Base-by-base conservation (phyloP, 37 sponge, comb jelly and placozoan genomes). In the Ianthella basta region DNA sequence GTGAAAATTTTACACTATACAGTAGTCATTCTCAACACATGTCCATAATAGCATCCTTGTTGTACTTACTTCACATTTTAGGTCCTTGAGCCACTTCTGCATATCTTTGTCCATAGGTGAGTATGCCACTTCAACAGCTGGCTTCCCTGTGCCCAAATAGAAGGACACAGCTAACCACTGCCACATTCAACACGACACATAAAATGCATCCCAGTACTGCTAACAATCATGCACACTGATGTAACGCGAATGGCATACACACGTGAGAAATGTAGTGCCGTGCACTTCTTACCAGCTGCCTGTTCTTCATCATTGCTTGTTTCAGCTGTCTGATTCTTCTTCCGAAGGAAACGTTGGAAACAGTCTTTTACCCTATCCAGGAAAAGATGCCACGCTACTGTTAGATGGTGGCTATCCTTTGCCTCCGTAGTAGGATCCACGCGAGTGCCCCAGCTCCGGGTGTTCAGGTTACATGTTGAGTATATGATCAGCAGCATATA, bases 401-500 rank as follows among this genome's bases (percentile, higher is more conserved):
- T 13, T 50, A 36, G 38, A 15, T 75, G 37, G 21, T 36, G 23
- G 2, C 54, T 41, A 8, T 19, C 25, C 18, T 41, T 75, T 1
- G 78, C 1, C 21, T 75, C 78, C 18, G 78, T 41, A 5, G 78
- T 24, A 24, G 44, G 25, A 41, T 75, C 86, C 64, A 93, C 97
- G 38, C 97, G 82, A 15, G 97, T 96, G 15, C 97, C 97, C 97
- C 97, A 96, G 60, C 92, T 92, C 74, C 86, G 82, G 38, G 59
- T 78, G 82, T 91, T 82, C 8, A 96, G 86, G 63, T 96, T 96
- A 35, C 92, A 95, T 19, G 91, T 74, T 0, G 97, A 96, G 80
- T 96, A 96, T 79, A 96, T 87, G 18, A 96, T 81, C 25, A 96
- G 82, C 2, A 96, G 74, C 33, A 96, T 54, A 54, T 96, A 96